Evolutionary conservation across 1,140 invertebrate species (phyloP).

Genomic region (Danaus plexippus): DNA sequence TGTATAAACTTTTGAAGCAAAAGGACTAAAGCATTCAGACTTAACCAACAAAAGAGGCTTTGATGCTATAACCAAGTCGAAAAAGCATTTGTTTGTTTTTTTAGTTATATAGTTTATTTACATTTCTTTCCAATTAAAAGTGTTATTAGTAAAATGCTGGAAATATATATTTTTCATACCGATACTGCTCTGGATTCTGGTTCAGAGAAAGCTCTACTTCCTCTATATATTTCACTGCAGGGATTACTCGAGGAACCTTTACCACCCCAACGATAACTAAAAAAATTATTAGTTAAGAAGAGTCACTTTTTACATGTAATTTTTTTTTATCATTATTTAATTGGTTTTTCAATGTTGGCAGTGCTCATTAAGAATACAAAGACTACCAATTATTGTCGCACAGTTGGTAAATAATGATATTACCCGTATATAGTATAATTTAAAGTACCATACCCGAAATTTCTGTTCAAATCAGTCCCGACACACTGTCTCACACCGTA

Average conservation of each 20-base stretch:
- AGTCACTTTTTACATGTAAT: too few species aligned
- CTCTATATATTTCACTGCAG: conserved; percentile 92
- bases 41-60: too few species aligned
- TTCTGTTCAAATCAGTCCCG: conserved; percentile 87
- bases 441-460: conserved; percentile 74
- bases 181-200: conserved; percentile 86
- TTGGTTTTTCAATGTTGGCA: too few species aligned
- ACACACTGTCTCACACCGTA: conserved; percentile 73
- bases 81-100: too few species aligned
- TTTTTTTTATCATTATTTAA: too few species aligned
- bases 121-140: conserved; percentile 1
- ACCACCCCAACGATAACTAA: conserved; percentile 82
- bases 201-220: conserved; percentile 91
- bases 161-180: conserved; percentile 70
- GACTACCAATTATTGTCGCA: background rate
- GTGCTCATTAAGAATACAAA: too few species aligned
- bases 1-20: background rate
- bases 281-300: conserved; percentile 6
- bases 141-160: background rate
- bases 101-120: background rate
- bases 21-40: background rate
- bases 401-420: background rate
- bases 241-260: conserved; percentile 89
- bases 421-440: conserved; percentile 1
- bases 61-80: too few species aligned